These are phyloP conservation scores for Petromus typicus DNA, from an alignment of 2,113 vertebrate species.

Conservation along the genomic window DNA sequence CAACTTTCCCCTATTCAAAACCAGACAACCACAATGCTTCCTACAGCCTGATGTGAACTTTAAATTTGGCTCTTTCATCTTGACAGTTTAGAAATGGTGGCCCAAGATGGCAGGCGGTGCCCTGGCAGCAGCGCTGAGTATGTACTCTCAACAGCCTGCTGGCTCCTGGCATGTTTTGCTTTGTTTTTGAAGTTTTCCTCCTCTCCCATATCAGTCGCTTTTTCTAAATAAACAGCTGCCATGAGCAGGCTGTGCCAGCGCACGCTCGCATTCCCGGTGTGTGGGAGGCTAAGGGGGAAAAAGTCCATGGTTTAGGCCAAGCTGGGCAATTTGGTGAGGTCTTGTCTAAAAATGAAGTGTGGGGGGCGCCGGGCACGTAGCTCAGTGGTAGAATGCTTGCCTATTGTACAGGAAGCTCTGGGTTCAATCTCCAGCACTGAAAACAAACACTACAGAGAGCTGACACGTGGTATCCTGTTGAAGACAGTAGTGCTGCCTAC, in stretches of 20 bases:
- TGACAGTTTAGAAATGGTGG: background rate
- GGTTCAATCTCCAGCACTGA: background rate
- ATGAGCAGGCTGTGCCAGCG: background rate
- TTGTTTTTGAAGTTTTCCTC: background rate
- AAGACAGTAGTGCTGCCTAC: conserved; percentile 24
- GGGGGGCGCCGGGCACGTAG: background rate
- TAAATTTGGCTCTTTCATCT: background rate
- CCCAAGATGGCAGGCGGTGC: background rate
- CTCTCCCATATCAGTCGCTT: conserved; percentile 1
- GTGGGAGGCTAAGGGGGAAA: background rate
- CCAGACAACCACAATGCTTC: background rate
- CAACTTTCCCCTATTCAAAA: background rate
- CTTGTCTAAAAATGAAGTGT: background rate
- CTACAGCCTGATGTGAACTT: background rate
- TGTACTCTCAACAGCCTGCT: background rate
- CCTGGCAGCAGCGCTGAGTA: background rate
- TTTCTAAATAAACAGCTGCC: conserved; percentile 8
- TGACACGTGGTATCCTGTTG: background rate
- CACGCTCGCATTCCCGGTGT: background rate
- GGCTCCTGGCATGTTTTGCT: background rate
- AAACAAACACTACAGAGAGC: background rate
- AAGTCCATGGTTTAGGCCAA: background rate
- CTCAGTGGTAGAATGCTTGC: background rate
- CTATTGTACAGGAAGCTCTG: too few relatives aligned
- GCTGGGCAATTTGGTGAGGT: background rate